Conservation (phyloP, 2,888 invertebrate species). For the Timema podura region DNA sequence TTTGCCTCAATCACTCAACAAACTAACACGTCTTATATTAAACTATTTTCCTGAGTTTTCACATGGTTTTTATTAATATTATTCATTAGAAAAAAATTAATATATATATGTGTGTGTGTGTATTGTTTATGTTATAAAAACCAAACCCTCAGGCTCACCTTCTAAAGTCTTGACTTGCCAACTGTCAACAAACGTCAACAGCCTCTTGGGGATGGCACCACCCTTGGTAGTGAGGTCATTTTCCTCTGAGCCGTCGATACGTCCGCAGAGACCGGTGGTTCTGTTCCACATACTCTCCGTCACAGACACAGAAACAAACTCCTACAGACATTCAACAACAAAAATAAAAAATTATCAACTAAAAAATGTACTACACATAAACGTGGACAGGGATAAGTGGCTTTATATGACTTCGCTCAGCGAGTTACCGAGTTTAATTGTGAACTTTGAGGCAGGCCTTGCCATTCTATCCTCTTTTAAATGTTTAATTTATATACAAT, state of each 20-base stretch:
- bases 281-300: constrained; percentile 69
- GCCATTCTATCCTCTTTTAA: too few relatives aligned
- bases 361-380: too few relatives aligned
- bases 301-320: constrained; percentile 63
- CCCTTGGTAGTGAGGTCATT: constrained; percentile 67
- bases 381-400: too few relatives aligned
- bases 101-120: neutral
- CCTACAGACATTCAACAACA: constrained; percentile 43
- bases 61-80: neutral
- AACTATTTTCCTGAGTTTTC: too few relatives aligned
- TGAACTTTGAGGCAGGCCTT: too few relatives aligned
- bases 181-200: constrained; percentile 50
- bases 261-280: constrained; percentile 79
- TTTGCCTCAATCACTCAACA: too few relatives aligned
- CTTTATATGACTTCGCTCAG: too few relatives aligned
- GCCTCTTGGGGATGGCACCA: constrained; percentile 47
- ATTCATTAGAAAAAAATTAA: neutral
- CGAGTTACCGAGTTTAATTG: too few relatives aligned
- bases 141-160: constrained; percentile 22
- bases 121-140: neutral
- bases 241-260: constrained; percentile 61
- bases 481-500: too few relatives aligned
- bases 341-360: constrained; percentile 13
- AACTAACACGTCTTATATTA: too few relatives aligned
- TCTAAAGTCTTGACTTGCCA: constrained; percentile 51